Evolutionary conservation across 2,888 invertebrate species (phyloP).

Genomic region (Himalopsyche anomala): DNA sequence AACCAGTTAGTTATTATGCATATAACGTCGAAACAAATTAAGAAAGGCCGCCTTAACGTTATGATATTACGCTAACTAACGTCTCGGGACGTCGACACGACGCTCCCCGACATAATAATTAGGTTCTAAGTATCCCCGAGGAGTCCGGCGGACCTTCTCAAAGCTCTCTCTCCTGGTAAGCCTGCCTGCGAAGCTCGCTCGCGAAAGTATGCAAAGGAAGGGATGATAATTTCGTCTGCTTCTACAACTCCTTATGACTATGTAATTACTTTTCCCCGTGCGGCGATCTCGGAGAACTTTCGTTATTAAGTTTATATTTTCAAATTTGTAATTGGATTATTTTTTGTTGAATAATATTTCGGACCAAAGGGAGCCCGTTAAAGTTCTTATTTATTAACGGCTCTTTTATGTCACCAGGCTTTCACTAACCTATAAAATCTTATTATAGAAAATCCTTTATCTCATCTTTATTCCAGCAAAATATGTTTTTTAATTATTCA

Average conservation of each 20-base stretch:
- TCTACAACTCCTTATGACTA: conserved; percentile 38
- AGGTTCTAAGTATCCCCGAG: conserved; percentile 49
- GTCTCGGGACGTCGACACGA: conserved; percentile 50
- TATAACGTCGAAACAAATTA: conserved; percentile 66
- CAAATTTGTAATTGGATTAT: conserved; percentile 40
- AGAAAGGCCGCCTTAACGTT: conserved; percentile 53
- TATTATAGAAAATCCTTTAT: background rate
- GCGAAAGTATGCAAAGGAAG: conserved; percentile 43
- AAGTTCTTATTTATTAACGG: background rate
- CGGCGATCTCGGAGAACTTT: conserved; percentile 38
- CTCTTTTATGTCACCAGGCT: background rate
- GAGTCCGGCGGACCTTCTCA: conserved; percentile 40
- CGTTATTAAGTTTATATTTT: conserved; percentile 38
- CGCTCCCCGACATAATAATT: conserved; percentile 56
- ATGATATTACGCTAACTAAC: conserved; percentile 57
- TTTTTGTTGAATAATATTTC: conserved; percentile 37
- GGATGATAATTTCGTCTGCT: conserved; percentile 37
- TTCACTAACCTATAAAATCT: background rate
- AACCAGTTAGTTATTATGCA: conserved; percentile 58
- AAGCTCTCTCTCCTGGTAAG: conserved; percentile 20
- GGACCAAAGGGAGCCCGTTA: conserved; percentile 12
- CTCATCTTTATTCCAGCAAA: no score
- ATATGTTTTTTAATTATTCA: no score
- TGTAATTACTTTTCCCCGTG: conserved; percentile 42
- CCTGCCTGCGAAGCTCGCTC: conserved; percentile 19